Percentiles rank a stretch among this genome's conserved stretches.
These are phyloP conservation scores for Lacerta bilineata DNA, from an alignment of 2,797 vertebrate genomes.

Conservation along the genomic window DNA sequence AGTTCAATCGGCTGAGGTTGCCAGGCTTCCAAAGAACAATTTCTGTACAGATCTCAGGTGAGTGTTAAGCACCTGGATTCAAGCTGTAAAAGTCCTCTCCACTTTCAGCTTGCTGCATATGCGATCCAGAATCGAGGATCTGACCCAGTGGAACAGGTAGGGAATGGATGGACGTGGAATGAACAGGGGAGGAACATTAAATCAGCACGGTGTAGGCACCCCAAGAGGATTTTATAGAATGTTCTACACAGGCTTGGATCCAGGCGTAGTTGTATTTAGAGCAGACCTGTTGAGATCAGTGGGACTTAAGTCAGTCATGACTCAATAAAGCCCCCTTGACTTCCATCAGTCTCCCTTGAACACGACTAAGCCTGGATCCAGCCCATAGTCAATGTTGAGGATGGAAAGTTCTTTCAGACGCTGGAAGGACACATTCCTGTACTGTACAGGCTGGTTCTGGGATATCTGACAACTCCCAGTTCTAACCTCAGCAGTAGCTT, in stretches of 20 bases:
- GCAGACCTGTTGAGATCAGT: no score
- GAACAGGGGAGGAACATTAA: neutral
- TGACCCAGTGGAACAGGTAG: neutral
- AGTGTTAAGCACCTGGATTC: neutral
- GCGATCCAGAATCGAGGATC: neutral
- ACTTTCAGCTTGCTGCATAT: neutral
- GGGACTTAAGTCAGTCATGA: no score
- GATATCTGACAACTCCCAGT: slow-evolving; percentile 13
- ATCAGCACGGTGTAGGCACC: neutral
- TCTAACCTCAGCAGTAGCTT: slow-evolving; percentile 52
- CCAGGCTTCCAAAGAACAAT: neutral
- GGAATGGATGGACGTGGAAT: neutral
- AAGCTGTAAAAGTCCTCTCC: neutral
- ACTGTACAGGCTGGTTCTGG: neutral
- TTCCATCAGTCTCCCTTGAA: neutral
- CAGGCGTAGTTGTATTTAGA: no score
- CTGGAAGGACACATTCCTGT: neutral
- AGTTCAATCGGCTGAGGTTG: neutral
- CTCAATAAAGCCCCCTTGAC: neutral
- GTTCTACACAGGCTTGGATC: no score
- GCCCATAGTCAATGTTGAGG: neutral
- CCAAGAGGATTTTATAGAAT: no score
- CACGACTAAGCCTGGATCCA: neutral
- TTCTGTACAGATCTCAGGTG: neutral
- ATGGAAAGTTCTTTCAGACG: neutral